phyloP scores from a whole-genome alignment of 2,113 vertebrate genomes.

The Lepus europaeus region DNA sequence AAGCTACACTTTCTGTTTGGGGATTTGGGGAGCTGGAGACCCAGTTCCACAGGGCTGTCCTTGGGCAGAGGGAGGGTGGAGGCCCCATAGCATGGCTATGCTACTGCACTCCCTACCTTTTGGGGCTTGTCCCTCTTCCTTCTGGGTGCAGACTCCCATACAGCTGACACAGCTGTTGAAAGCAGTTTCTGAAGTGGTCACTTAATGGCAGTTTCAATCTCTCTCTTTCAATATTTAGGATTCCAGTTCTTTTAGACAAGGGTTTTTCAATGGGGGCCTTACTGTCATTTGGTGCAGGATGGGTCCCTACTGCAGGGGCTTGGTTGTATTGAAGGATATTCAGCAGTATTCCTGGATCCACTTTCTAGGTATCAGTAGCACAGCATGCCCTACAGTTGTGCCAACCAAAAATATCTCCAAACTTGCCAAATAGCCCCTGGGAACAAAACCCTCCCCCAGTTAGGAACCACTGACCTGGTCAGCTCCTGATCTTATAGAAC shows the following conservation, averaged over 20 bases:
- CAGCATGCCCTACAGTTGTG: neutral
- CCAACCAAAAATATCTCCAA: neutral
- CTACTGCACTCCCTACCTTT: fast-evolving
- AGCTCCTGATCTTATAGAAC: neutral
- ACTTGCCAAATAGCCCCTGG: neutral
- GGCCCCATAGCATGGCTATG: neutral
- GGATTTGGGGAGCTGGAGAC: neutral
- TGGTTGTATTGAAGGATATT: neutral
- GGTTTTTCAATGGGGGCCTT: neutral
- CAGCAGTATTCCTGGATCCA: neutral
- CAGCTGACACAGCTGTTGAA: neutral
- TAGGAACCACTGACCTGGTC: neutral
- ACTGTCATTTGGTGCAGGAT: neutral
- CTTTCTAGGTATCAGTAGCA: neutral
- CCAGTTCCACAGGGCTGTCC: neutral
- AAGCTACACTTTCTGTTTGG: neutral
- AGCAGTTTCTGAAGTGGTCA: too few species aligned
- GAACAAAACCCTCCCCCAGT: neutral
- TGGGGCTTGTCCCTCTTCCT: neutral
- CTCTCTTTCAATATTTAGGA: neutral
- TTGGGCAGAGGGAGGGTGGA: neutral
- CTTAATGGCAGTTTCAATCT: neutral
- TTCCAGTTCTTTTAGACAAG: neutral
- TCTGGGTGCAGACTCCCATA: neutral
- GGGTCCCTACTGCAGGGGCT: neutral